A percentile compares a stretch with the other conserved stretches of the same genome.
These are phyloP conservation scores for Dipodomys spectabilis DNA, from an alignment of 2,113 vertebrate genomes.

Conservation along the genomic window DNA sequence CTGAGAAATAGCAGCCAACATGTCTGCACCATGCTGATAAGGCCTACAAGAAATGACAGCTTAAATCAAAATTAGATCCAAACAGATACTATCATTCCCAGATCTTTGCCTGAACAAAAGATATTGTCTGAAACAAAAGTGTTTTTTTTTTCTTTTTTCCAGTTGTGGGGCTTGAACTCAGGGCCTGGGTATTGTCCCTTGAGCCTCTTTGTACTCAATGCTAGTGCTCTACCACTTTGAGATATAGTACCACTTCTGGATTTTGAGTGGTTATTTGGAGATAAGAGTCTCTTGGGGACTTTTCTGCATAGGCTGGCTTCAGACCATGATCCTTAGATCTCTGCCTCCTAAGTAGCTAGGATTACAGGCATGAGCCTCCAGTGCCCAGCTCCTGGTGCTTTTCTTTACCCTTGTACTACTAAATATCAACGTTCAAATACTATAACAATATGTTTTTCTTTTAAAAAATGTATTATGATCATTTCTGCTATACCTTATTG, in stretches of 20 bases:
- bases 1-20: conserved; percentile 94
- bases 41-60: conserved; percentile 86
- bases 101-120: neutral
- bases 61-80: conserved; percentile 10
- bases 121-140: neutral
- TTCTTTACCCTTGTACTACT: neutral
- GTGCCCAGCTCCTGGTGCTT: neutral
- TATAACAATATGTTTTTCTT: neutral
- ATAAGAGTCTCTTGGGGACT: no score
- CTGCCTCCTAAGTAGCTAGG: no score
- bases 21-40: conserved; percentile 97
- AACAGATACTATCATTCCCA: neutral
- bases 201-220: no score
- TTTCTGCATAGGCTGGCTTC: no score
- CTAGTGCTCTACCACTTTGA: no score
- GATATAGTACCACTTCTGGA: no score
- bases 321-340: no score
- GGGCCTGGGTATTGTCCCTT: no score
- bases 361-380: no score
- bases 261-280: no score
- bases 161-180: no score
- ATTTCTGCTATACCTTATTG: neutral
- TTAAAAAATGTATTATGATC: neutral
- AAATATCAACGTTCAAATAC: neutral
- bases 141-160: no score